Evolutionary conservation across 2,888 invertebrate species (phyloP).

Genomic region (Malthinus flaveolus): DNA sequence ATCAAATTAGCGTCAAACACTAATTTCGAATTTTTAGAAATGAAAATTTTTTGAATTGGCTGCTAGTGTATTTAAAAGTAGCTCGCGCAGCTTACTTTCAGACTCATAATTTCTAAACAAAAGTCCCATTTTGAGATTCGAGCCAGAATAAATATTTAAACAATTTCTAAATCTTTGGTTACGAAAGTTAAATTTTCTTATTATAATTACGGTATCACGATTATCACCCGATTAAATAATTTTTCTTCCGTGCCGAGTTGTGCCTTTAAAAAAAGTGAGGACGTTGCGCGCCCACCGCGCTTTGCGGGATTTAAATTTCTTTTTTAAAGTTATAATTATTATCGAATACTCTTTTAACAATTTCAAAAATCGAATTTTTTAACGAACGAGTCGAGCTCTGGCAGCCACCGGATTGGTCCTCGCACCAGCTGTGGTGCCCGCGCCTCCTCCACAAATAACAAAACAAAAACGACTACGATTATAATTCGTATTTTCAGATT

Average conservation of each 20-base stretch:
- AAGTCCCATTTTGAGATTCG: too few relatives aligned
- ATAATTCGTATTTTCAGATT: constrained; percentile 46
- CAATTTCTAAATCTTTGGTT: background rate
- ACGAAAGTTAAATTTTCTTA: background rate
- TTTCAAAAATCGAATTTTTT: constrained; percentile 8
- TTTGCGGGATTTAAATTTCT: constrained; percentile 20
- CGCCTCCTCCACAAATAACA: constrained; percentile 44
- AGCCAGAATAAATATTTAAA: too few relatives aligned
- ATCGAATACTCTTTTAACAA: constrained; percentile 7
- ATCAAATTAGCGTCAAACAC: too few relatives aligned
- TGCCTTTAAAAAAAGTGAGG: constrained; percentile 20
- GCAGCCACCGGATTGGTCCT: constrained; percentile 51
- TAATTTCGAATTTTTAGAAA: too few relatives aligned
- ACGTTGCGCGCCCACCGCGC: constrained; percentile 29
- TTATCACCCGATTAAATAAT: constrained; percentile 3
- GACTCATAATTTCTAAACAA: too few relatives aligned
- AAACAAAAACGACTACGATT: constrained; percentile 40
- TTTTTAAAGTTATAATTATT: constrained; percentile 6
- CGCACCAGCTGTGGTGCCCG: constrained; percentile 52
- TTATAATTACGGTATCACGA: too few relatives aligned
- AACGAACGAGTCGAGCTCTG: constrained; percentile 37
- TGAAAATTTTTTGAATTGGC: too few relatives aligned
- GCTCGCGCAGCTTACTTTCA: too few relatives aligned
- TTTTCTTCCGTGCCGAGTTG: constrained; percentile 14
- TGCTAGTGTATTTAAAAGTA: too few relatives aligned